These are phyloP conservation scores for Bicyclus anynana DNA, from an alignment of 1,140 invertebrate genomes.

Conservation along the genomic window DNA sequence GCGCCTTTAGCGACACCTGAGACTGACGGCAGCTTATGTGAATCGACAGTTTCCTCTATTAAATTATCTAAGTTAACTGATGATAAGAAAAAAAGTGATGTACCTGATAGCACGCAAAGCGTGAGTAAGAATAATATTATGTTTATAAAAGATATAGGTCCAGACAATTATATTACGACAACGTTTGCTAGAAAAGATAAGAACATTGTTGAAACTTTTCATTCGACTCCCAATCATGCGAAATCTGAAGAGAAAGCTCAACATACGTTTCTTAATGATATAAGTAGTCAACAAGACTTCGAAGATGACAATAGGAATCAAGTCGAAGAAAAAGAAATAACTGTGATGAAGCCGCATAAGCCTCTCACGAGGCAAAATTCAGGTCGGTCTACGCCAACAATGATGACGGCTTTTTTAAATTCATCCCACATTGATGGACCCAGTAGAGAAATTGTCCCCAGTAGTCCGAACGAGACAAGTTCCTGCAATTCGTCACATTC, in stretches of 20 bases:
- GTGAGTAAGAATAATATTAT: conserved; percentile 76
- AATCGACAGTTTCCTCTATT: conserved; percentile 71
- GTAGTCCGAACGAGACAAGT: conserved; percentile 52
- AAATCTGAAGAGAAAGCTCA: conserved; percentile 72
- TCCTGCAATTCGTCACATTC: conserved; percentile 68
- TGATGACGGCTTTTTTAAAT: conserved; percentile 77
- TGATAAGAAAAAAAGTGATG: conserved; percentile 64
- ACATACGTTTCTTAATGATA: conserved; percentile 71
- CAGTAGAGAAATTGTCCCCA: conserved; percentile 46
- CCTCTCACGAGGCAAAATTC: conserved; percentile 78
- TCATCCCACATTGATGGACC: conserved; percentile 60
- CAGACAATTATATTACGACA: conserved; percentile 83
- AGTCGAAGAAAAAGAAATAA: conserved; percentile 74
- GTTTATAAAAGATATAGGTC: conserved; percentile 80
- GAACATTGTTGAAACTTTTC: conserved; percentile 47
- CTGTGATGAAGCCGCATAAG: conserved; percentile 78
- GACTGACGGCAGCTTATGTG: conserved; percentile 78
- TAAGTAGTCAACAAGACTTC: conserved; percentile 70
- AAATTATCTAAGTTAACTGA: conserved; percentile 67
- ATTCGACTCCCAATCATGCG: conserved; percentile 61
- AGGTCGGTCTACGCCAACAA: conserved; percentile 70
- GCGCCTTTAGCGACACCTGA: conserved; percentile 81
- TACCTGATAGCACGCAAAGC: conserved; percentile 67
- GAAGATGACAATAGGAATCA: conserved; percentile 76
- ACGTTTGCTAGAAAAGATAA: conserved; percentile 78